Evolutionary conservation across 2,888 invertebrate species (phyloP), one percentile per base, ranked within the genome.

Genomic region (Chloroclystis v-ata): DNA sequence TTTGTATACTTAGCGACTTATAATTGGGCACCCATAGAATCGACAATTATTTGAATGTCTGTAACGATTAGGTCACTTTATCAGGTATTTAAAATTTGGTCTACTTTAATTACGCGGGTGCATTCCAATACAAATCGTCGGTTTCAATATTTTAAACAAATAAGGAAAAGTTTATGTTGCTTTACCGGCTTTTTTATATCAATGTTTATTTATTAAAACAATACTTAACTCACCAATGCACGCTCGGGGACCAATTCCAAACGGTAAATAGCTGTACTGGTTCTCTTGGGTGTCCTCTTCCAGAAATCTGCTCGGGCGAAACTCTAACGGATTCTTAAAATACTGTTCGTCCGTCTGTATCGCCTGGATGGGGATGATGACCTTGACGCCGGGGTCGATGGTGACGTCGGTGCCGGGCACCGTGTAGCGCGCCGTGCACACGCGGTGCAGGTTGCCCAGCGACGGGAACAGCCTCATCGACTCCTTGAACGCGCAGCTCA

Each of bases 281-380:
- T 63, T 56, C 5, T 56, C 52, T 1, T 54, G 56, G 1, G 42
- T 33, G 14, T 58, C 57, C 1, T 61, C 51, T 0, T 63, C 55
- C 1, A 50, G 47, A 46, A 82, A 81, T 45, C 82, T 64, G 6
- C 73, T 72, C 0, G 78, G 80, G 0, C 52, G 45, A 32, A 75
- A 82, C 41, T 74, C 59, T 1, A 57, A 40, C 0, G 82, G 78
- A 28, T 75, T 67, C 0, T 75, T 64, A 26, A 74, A 82, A 52
- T 82, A 79, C 30, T 75, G 60, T 37, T 69, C 67, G 38, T 82
- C 82, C 11, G 60, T 73, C 33, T 82, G 82, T 44, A 82, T 66
- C 0, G 73, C 78, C 52, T 79, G 72, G 1, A 76, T 13, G 1
- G 82, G 79, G 24, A 82, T 61, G 4, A 77, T 58, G 2, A 81